Evolutionary conservation across 2,888 invertebrate species (phyloP).

Genomic region (Galeruca laticollis): DNA sequence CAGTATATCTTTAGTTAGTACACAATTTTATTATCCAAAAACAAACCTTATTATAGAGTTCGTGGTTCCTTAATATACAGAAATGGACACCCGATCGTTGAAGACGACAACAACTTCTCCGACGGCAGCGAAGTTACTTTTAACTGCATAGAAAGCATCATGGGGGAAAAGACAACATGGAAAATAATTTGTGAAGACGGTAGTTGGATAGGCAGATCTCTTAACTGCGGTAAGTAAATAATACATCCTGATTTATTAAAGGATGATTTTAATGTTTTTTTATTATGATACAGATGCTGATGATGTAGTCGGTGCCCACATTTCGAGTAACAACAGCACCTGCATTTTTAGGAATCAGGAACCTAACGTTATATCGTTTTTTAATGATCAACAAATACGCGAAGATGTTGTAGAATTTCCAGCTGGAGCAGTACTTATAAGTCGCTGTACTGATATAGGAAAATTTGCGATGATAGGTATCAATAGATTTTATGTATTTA

Average conservation of each 20-base stretch:
- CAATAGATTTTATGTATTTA: constrained; percentile 1
- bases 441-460: constrained; percentile 86
- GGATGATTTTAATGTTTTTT: neutral
- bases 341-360: constrained; percentile 84
- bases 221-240: constrained; percentile 77
- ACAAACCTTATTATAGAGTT: constrained; percentile 68
- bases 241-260: neutral
- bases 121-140: constrained; percentile 88
- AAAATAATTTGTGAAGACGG: constrained; percentile 87
- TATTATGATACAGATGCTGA: constrained; percentile 56
- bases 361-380: constrained; percentile 84
- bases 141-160: constrained; percentile 84
- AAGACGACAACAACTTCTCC: constrained; percentile 77
- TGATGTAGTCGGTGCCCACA: constrained; percentile 58
- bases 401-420: constrained; percentile 84
- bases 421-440: constrained; percentile 72
- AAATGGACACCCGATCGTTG: constrained; percentile 77
- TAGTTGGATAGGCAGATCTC: constrained; percentile 84
- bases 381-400: constrained; percentile 81
- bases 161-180: constrained; percentile 88
- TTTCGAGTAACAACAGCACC: constrained; percentile 72
- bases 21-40: neutral
- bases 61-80: constrained; percentile 83
- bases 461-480: constrained; percentile 80
- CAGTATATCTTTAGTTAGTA: neutral